phyloP scores from a whole-genome alignment of 1,140 invertebrate species.

The Drepana arcuata region DNA sequence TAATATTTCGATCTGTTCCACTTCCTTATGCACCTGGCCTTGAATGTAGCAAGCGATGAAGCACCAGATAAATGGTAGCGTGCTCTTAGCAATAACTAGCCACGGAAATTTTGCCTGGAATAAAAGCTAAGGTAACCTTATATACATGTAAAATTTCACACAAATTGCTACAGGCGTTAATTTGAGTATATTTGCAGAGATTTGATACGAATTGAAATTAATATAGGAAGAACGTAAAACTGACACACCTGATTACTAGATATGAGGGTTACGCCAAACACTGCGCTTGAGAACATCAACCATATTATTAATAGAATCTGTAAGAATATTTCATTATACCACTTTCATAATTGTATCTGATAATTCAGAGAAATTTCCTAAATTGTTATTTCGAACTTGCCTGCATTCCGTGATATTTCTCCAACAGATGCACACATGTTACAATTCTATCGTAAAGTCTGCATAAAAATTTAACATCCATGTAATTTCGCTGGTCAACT shows the following conservation, averaged over 20 bases:
- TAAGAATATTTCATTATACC: no score
- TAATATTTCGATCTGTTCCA: slow-evolving; percentile 30
- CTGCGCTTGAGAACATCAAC: slow-evolving; percentile 43
- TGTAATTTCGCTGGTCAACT: slow-evolving; percentile 4
- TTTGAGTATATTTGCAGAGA: no score
- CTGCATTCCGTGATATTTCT: slow-evolving; percentile 39
- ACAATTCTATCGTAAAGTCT: slow-evolving; percentile 38
- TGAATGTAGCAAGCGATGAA: slow-evolving; percentile 27
- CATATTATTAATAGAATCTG: slow-evolving; percentile 42
- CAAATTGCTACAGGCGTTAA: no score
- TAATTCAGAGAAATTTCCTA: neutral
- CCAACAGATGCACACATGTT: slow-evolving; percentile 27
- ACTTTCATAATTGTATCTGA: no score
- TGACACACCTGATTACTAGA: slow-evolving; percentile 29
- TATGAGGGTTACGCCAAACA: slow-evolving; percentile 33
- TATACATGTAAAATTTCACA: no score
- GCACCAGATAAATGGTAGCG: slow-evolving; percentile 32
- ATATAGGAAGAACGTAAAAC: no score
- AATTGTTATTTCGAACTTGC: slow-evolving; percentile 13
- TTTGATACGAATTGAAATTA: no score
- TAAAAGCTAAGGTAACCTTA: no score
- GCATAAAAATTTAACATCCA: slow-evolving; percentile 31
- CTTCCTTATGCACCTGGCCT: slow-evolving; percentile 35
- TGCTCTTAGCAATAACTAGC: slow-evolving; percentile 22
- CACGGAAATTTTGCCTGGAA: slow-evolving; percentile 27